These are phyloP conservation scores for Machaerirhynchus nigripectus DNA, from an alignment of 2,113 vertebrate species.

Conservation along the genomic window DNA sequence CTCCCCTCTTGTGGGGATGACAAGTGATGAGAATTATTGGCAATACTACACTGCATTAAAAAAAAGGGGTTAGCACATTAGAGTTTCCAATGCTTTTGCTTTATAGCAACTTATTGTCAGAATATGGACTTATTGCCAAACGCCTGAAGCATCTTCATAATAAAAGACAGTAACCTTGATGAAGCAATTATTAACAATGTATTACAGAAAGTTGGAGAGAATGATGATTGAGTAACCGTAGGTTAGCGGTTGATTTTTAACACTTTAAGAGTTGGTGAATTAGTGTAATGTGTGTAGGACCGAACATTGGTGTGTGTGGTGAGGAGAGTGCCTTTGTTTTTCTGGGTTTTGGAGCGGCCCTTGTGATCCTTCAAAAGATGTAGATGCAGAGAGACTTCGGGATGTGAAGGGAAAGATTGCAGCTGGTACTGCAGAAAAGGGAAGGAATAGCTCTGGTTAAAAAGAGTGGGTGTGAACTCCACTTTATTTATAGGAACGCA, in stretches of 20 bases:
- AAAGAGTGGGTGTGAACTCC: constrained; percentile 70
- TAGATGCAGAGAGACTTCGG: neutral
- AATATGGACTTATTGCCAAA: constrained; percentile 78
- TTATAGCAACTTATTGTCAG: constrained; percentile 75
- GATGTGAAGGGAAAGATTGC: constrained; percentile 21
- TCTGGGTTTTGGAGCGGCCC: constrained; percentile 57
- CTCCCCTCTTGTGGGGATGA: constrained; percentile 46
- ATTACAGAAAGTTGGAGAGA: constrained; percentile 77
- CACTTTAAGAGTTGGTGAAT: constrained; percentile 72
- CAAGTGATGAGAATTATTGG: constrained; percentile 71
- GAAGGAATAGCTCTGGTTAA: constrained; percentile 59
- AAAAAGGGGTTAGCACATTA: constrained; percentile 57
- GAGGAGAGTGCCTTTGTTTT: constrained; percentile 68
- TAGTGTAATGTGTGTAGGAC: constrained; percentile 40
- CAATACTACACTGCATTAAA: constrained; percentile 63
- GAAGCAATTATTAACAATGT: constrained; percentile 81
- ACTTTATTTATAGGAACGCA: constrained; percentile 72
- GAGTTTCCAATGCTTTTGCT: constrained; percentile 69
- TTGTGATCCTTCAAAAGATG: constrained; percentile 51
- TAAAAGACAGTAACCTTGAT: constrained; percentile 82
- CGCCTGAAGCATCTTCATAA: constrained; percentile 77
- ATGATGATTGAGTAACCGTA: constrained; percentile 74
- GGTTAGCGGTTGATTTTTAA: constrained; percentile 78
- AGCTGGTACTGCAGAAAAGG: constrained; percentile 64
- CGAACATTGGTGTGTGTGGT: neutral